Conservation (phyloP, 2,888 invertebrate genomes). For the Clostera curtula region DNA sequence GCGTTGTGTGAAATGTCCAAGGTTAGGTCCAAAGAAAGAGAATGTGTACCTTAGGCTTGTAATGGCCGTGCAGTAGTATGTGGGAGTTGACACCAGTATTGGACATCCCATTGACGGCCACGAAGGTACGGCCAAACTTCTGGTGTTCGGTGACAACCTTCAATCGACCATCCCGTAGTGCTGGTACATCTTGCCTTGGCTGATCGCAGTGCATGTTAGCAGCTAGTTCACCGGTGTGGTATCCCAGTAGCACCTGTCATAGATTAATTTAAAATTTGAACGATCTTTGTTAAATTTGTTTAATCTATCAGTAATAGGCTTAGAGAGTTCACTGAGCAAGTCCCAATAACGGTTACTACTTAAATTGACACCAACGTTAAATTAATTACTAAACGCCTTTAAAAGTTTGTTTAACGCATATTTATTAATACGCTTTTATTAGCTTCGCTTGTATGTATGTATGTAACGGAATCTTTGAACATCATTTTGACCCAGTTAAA, state of each 20-base stretch:
- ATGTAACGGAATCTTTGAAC: too few species aligned
- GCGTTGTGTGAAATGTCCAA: too few species aligned
- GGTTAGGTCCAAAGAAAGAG: not conserved
- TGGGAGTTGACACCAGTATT: slow-evolving; percentile 37
- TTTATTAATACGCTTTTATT: too few species aligned
- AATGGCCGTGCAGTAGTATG: slow-evolving; percentile 32
- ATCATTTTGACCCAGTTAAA: too few species aligned
- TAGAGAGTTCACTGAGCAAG: too few species aligned
- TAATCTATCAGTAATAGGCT: too few species aligned
- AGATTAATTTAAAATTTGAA: slow-evolving; percentile 71
- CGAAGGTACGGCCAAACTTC: slow-evolving; percentile 64
- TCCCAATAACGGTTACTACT: too few species aligned
- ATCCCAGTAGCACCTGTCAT: slow-evolving; percentile 56
- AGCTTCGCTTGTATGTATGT: too few species aligned
- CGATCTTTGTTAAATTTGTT: too few species aligned
- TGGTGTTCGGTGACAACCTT: slow-evolving; percentile 73
- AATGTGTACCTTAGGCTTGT: slow-evolving; percentile 28
- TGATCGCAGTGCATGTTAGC: slow-evolving; percentile 79
- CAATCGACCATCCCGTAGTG: slow-evolving; percentile 60
- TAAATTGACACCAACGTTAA: too few species aligned
- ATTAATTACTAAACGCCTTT: too few species aligned
- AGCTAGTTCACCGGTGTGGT: slow-evolving; percentile 79
- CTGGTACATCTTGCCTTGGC: slow-evolving; percentile 64
- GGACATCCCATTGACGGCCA: slow-evolving; percentile 36
- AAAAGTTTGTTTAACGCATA: too few species aligned